Evolutionary conservation across 1,140 invertebrate genomes (phyloP), one percentile per base, ranked within the genome.

Genomic region (Drosophila teissieri): DNA sequence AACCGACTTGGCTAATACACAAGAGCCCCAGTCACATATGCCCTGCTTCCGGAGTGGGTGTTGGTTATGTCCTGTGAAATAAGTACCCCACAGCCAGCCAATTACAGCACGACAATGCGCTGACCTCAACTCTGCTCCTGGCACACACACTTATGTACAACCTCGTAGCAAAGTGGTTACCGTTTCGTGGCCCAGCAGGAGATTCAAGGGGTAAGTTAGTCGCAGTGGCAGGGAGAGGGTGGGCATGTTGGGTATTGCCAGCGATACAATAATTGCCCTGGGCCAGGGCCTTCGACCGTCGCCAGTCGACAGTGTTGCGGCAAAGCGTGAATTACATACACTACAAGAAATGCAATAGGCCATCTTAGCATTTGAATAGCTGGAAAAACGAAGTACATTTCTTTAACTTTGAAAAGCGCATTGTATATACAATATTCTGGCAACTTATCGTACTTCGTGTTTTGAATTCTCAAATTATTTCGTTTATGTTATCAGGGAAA

Each of bases 261-360:
- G 78, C 80, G 84, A 84, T 91, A 91, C 89, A 91, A 91, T 91
- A 91, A 91, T 91, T 91, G 84, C 89, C 76, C 69, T 84, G 80
- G 77, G 83, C 74, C 69, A 51, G 64, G 53, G 68, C 39, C 73
- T 60, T n/a, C 24, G 34, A 60, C 52, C 63, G 69, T 24, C 73
- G 58, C 34, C 81, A 57, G 64, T 77, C 64, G 73, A 86, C 74
- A 81, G 84, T 91, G 83, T 81, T 80, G 80, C 61, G 84, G 73
- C 79, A 73, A 73, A 68, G 68, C 69, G 84, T 84, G 73, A 81
- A 88, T 76, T 83, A 80, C 19, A 52, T 65, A 31, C 64, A 68
- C 46, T 37, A 31, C 54, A 65, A 84, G 73, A 84, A 75, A 65
- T 46, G 5, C 0, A 15, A 15, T 3, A 42, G 7, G 7, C 0